Evolutionary conservation across 2,113 vertebrate species (phyloP).

Genomic region (Grammomys surdaster): DNA sequence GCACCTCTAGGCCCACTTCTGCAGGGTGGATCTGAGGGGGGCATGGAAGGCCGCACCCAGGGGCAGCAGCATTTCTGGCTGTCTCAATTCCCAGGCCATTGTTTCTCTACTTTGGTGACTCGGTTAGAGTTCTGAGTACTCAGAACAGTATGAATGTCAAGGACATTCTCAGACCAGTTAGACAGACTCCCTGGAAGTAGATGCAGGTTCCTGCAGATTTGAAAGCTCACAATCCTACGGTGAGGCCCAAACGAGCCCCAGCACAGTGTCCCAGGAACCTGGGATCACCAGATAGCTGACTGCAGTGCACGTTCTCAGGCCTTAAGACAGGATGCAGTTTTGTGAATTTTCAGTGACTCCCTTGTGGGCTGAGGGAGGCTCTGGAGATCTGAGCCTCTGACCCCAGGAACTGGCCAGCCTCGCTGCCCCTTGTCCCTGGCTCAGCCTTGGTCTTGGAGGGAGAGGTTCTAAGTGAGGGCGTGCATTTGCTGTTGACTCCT

Average conservation of each 20-base stretch:
- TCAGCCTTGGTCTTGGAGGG: neutral
- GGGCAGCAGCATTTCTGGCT: neutral
- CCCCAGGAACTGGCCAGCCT: too few species aligned
- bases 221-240: neutral
- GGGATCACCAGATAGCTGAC: too few species aligned
- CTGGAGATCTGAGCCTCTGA: neutral
- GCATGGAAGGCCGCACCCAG: neutral
- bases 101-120: neutral
- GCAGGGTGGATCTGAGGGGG: neutral
- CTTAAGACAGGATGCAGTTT: neutral
- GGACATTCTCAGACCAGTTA: neutral
- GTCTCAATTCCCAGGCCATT: neutral
- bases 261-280: neutral
- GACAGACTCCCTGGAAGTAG: neutral
- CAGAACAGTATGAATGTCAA: neutral
- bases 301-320: neutral
- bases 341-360: neutral
- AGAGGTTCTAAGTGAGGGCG: too few species aligned
- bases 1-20: neutral
- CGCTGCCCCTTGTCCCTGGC: neutral
- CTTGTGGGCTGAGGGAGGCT: neutral
- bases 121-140: neutral
- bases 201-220: neutral
- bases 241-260: neutral
- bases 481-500: neutral